phyloP scores from a whole-genome alignment of 2,113 vertebrate species.

The Pogonocichla stellata region DNA sequence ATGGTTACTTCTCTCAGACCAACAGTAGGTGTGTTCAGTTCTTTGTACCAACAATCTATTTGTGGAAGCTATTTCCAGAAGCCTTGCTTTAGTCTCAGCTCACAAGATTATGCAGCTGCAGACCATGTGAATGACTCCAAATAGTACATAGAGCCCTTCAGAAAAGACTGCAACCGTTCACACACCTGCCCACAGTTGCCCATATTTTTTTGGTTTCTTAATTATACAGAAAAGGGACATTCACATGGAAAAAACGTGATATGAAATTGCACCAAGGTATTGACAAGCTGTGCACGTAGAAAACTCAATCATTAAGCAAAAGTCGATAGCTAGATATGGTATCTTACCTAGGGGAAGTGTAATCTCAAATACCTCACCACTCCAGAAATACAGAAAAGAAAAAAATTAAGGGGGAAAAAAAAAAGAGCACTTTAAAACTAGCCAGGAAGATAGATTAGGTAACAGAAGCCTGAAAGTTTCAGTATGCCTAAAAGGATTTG shows the following conservation, averaged over 20 bases:
- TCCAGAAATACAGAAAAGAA: neutral
- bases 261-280: neutral
- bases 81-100: neutral
- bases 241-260: neutral
- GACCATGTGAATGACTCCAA: neutral
- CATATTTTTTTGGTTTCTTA: neutral
- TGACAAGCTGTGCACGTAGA: neutral
- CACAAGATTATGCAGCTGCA: neutral
- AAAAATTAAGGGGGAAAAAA: neutral
- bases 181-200: neutral
- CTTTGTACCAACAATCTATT: neutral
- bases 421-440: neutral
- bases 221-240: neutral
- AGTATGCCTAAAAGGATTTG: neutral
- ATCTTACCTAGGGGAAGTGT: neutral
- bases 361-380: neutral
- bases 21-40: neutral
- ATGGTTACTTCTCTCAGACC: slow-evolving; percentile 7
- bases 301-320: neutral
- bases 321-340: neutral
- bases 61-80: neutral
- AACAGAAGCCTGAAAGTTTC: neutral
- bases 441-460: neutral
- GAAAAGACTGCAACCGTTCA: neutral
- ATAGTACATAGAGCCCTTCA: neutral